Base-by-base conservation (phyloP, 1,140 invertebrate species). In the Muscidifurax raptorellus region DNA sequence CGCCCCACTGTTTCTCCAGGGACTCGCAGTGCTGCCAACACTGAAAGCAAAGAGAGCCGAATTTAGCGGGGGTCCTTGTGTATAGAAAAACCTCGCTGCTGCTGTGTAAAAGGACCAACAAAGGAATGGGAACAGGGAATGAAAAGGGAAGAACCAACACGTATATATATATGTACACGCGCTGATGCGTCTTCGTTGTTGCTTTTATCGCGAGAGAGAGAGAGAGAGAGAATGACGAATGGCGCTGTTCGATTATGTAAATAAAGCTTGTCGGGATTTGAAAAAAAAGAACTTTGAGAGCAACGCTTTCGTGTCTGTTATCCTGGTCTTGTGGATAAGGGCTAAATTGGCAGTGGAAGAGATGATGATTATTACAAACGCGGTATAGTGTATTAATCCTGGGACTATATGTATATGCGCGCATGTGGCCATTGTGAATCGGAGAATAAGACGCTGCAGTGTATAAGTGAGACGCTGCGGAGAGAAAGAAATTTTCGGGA, bases 21-120 rank as follows among this genome's bases (percentile, higher is more conserved):
- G 95, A 91, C 90, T 96, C 95, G 94, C 96, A 97, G 90, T 95
- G 95, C 91, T 96, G 95, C 96, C 96, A 96, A 91, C 96, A 96
- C 96, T 97, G 95, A 82, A 96, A 96, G 92, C 94, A 87, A 84
- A 91, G 79, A 85, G 83, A 30, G 36, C 40, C 66, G 32, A 84
- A 84, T 80, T 84, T 84, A 84, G 82, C 32, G 7, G 40, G 44
- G 36, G 28, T 77, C 69, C n/a, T 71, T 80, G 25, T 36, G 32
- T 25, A 74, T 32, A 74, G 32, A 87, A 85, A 86, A 83, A 85
- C 44, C 83, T 75, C 66, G 30, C 15, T 22, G 64, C n/a, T 27
- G 7, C 36, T 30, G 52, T 44, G 22, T 1, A 44, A 32, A 44
- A 27, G 36, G 66, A 47, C 22, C 12, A 74, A 72, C 28, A 69